Evolutionary conservation across 92 coral and sea anemone species (phyloP).

Genomic region (Umimayanthus chanpuru): DNA sequence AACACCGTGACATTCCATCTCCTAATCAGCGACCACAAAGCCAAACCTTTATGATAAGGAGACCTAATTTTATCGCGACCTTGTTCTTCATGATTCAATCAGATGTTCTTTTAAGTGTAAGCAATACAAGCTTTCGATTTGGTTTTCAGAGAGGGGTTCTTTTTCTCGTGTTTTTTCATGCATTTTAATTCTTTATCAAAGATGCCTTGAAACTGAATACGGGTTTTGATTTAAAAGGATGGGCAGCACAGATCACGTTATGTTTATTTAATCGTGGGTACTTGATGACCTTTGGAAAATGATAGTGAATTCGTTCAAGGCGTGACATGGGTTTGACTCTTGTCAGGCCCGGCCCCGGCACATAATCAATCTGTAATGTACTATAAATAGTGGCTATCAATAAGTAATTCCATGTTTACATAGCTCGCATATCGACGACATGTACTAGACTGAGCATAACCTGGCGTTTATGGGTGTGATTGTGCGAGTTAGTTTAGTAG

Average conservation of each 20-base stretch:
- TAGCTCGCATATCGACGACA: background rate
- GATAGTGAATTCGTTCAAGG: background rate
- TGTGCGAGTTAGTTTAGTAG: too few species aligned
- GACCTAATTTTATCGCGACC: background rate
- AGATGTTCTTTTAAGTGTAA: background rate
- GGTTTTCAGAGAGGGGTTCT: background rate
- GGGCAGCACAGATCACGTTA: background rate
- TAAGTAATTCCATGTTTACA: too few species aligned
- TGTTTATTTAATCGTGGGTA: background rate
- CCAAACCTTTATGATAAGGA: background rate
- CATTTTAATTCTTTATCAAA: too few species aligned
- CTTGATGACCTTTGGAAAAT: background rate
- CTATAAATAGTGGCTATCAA: background rate
- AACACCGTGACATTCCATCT: background rate
- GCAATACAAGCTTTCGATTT: background rate
- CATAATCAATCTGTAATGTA: background rate
- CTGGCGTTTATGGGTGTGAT: background rate
- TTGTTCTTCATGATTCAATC: too few species aligned
- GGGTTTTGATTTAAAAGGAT: background rate
- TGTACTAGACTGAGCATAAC: background rate
- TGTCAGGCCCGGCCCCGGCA: background rate
- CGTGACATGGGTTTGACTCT: slow-evolving; percentile 22
- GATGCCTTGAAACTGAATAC: background rate
- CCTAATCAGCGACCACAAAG: background rate
- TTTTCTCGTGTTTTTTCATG: background rate